Evolutionary conservation across 2,113 vertebrate species (phyloP).

Genomic region (Benitochromis conjunctus): DNA sequence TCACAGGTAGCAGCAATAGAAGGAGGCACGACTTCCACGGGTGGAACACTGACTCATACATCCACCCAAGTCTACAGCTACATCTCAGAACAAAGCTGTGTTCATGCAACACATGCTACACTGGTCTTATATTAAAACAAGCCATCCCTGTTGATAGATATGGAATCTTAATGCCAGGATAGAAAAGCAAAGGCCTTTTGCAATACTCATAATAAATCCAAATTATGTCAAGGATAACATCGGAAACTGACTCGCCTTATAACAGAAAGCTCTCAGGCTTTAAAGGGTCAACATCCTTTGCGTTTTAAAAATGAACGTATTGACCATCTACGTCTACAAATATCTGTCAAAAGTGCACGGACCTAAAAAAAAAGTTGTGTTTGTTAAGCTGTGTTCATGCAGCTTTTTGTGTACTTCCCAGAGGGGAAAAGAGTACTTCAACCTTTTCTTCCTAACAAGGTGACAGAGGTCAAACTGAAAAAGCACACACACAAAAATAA

Average conservation of each 20-base stretch:
- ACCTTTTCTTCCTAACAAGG: slow-evolving; percentile 32
- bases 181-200: background rate
- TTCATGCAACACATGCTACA: background rate
- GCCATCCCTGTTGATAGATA: background rate
- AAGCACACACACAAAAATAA: slow-evolving; percentile 8
- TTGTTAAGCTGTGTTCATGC: background rate
- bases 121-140: background rate
- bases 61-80: slow-evolving; percentile 2
- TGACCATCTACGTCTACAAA: background rate
- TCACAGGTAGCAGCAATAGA: slow-evolving; percentile 62
- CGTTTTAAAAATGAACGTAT: background rate
- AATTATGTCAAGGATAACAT: background rate
- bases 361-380: background rate
- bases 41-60: slow-evolving; percentile 37
- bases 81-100: slow-evolving; percentile 25
- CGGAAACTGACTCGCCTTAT: background rate
- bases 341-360: background rate
- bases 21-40: slow-evolving; percentile 48
- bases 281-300: background rate
- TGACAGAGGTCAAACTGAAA: slow-evolving; percentile 41
- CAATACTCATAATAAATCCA: background rate
- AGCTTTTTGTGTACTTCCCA: background rate
- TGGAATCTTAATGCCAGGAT: background rate
- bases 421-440: slow-evolving; percentile 28
- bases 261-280: fast-evolving